Base-by-base conservation (phyloP, 2,113 vertebrate species). In the Neogale vison region DNA sequence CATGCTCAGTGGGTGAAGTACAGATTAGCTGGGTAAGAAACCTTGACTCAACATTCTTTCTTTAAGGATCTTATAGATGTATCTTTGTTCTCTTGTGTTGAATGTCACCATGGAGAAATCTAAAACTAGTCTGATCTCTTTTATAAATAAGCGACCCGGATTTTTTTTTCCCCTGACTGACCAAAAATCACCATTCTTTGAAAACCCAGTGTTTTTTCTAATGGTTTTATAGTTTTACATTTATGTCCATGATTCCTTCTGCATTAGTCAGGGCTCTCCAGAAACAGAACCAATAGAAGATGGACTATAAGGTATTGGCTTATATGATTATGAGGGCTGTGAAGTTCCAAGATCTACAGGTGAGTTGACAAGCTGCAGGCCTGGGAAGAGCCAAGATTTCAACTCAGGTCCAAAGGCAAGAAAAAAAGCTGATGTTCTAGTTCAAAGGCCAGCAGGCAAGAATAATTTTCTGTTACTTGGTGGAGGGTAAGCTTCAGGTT, bases 21-120 rank as follows among this genome's bases (percentile, higher is more conserved):
- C 18, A 63, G 63, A 92, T 81, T 31, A 55, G 76, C 90, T 39
- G 34, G 18, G 55, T 26, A 18, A 45, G 74, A 82, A 74, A 45
- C 45, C 67, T 47, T 13, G 13, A 45, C 55, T 76, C 89, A 29
- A 9, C 76, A 15, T 76, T 88, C 67, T 39, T 93, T 82, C 45
- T 36, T 74, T 63, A 45, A 55, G 29, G 45, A 63, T 55, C 55
- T 80, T 57, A 86, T 0, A 34, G 42, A 42, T 13, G 1, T 24
- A 24, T 55, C 31, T 55, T 88, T 61, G 21, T 88, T 36, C 83
- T 57, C 24, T 20, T 23, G 18, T 18, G 42, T 29, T 39, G 39
- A 86, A 9, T 87, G 95, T 83, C 71, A 65, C 59, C 52, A 26
- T 67, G 77, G 84, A 93, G 77, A 67, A 88, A 88, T 76, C 77